Percentiles rank a stretch among this genome's conserved stretches.
Conservation (phyloP, 2,797 vertebrate species). For the Silurus lanzhouensis region DNA sequence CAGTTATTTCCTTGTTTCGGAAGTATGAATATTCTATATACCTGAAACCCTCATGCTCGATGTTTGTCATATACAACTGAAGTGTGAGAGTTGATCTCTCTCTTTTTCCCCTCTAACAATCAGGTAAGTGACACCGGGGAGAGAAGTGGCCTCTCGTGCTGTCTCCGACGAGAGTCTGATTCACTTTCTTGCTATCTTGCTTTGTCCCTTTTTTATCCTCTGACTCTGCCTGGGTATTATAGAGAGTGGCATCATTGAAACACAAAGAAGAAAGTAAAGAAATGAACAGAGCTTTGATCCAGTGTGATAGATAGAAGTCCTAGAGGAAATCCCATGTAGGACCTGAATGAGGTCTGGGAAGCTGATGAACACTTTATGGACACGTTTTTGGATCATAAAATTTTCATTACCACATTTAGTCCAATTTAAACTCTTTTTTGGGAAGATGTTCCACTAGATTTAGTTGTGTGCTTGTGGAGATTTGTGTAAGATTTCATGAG, state of each 20-base stretch:
- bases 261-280: neutral
- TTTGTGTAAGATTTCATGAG: too few species aligned
- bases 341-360: too few species aligned
- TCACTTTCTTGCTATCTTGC: conserved; percentile 20
- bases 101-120: conserved; percentile 46
- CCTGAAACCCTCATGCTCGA: conserved; percentile 38
- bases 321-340: neutral
- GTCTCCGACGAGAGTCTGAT: conserved; percentile 38
- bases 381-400: too few species aligned
- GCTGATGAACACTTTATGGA: neutral
- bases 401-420: too few species aligned
- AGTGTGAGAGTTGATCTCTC: conserved; percentile 27
- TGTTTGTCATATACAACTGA: conserved; percentile 50
- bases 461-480: too few species aligned
- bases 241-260: neutral
- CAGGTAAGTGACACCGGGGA: conserved; percentile 36
- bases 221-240: neutral
- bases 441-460: too few species aligned
- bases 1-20: conserved; percentile 28
- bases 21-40: conserved; percentile 45
- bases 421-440: too few species aligned
- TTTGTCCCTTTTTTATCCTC: conserved; percentile 3
- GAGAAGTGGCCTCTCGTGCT: conserved; percentile 48
- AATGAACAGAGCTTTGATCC: neutral
- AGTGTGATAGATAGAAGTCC: neutral